phyloP scores from a whole-genome alignment of 2,113 vertebrate species.

The Cromileptes altivelis region DNA sequence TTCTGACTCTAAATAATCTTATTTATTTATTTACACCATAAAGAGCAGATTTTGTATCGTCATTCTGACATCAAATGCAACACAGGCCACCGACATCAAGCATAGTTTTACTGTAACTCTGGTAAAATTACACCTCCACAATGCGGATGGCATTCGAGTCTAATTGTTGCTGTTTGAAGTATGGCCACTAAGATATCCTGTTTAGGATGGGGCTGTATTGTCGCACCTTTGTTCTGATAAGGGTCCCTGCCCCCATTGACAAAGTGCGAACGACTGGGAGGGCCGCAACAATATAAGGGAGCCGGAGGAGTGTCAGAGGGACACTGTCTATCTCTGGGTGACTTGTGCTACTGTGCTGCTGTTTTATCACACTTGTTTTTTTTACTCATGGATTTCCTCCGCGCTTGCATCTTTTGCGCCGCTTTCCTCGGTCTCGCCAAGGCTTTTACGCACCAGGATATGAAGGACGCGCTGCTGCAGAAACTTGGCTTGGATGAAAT shows the following conservation, averaged over 20 bases:
- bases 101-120: slow-evolving; percentile 36
- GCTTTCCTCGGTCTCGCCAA: slow-evolving; percentile 58
- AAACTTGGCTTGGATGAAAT: slow-evolving; percentile 88
- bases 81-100: slow-evolving; percentile 29
- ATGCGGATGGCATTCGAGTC: slow-evolving; percentile 60
- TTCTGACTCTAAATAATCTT: too few species aligned
- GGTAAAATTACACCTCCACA: slow-evolving; percentile 56
- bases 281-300: slow-evolving; percentile 80
- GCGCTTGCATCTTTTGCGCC: slow-evolving; percentile 72
- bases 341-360: slow-evolving; percentile 44
- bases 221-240: slow-evolving; percentile 84
- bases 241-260: slow-evolving; percentile 83
- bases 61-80: slow-evolving; percentile 41
- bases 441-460: slow-evolving; percentile 85
- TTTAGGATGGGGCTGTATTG: slow-evolving; percentile 83
- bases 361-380: slow-evolving; percentile 11
- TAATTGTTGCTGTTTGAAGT: slow-evolving; percentile 79
- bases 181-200: slow-evolving; percentile 78
- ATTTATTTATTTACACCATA: neutral
- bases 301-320: slow-evolving; percentile 54
- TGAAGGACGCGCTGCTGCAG: slow-evolving; percentile 88
- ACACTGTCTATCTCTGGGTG: slow-evolving; percentile 52
- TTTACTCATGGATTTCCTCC: slow-evolving; percentile 78
- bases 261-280: slow-evolving; percentile 88
- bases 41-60: slow-evolving; percentile 1